Conservation (phyloP, 2,888 invertebrate species). For the Idaea dimidiata region DNA sequence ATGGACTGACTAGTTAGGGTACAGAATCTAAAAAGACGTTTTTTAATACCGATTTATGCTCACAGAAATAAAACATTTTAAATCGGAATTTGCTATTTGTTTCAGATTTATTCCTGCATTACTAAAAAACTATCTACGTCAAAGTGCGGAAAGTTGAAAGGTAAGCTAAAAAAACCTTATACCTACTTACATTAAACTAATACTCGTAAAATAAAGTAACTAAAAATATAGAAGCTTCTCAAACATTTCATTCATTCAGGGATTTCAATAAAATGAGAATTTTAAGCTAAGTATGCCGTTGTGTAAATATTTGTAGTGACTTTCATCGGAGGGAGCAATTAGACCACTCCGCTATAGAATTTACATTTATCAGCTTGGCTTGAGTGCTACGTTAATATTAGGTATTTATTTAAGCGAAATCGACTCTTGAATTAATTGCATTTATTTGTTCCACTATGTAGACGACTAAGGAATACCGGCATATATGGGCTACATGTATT, state of each 20-base stretch:
- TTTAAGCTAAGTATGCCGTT: conserved; percentile 61
- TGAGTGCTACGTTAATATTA: conserved; percentile 74
- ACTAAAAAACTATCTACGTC: not conserved
- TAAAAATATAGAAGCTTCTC: not conserved
- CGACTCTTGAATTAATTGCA: conserved; percentile 58
- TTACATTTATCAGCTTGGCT: conserved; percentile 67
- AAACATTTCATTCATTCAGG: conserved; percentile 24
- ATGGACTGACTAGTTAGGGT: too few species aligned
- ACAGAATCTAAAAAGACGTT: too few species aligned
- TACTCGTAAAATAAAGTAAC: conserved; percentile 17
- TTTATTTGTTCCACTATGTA: conserved; percentile 8
- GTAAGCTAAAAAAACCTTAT: conserved; percentile 15
- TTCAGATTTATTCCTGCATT: conserved; percentile 15
- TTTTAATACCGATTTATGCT: too few species aligned
- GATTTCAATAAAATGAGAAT: conserved; percentile 67
- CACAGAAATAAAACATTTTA: too few species aligned
- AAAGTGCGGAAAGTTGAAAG: conserved; percentile 8
- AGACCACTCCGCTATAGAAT: conserved; percentile 64
- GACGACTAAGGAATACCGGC: not conserved
- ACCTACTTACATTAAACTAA: too few species aligned
- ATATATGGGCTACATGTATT: not conserved
- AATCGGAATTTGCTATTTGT: too few species aligned
- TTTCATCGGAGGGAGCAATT: conserved; percentile 46
- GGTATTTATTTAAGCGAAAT: conserved; percentile 56
- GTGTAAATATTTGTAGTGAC: conserved; percentile 64